phyloP scores from a whole-genome alignment of 2,113 vertebrate species.

The Lycocorax pyrrhopterus region DNA sequence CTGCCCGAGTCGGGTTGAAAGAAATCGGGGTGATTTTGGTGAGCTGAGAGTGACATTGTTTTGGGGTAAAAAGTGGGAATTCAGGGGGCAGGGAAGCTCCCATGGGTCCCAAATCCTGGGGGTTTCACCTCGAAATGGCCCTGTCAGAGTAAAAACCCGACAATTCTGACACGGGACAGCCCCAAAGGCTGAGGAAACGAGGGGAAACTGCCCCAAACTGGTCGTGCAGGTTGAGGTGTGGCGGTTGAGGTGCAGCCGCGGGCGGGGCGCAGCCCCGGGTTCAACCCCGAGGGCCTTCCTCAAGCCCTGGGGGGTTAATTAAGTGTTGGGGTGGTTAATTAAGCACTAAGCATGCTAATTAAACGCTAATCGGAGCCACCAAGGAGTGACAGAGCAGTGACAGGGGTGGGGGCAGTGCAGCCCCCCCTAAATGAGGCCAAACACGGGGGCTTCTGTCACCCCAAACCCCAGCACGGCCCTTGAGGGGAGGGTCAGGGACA shows the following conservation, averaged over 20 bases:
- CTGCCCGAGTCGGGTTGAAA: accelerated
- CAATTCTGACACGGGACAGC: accelerated
- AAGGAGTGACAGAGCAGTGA: not conserved
- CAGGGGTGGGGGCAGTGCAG: accelerated
- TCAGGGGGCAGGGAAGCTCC: accelerated
- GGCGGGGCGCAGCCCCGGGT: not conserved
- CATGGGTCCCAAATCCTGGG: accelerated
- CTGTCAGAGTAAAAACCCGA: accelerated
- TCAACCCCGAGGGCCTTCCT: not conserved
- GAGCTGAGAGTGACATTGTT: accelerated
- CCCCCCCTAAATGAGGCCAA: accelerated
- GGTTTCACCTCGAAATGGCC: not conserved
- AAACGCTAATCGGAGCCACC: not conserved
- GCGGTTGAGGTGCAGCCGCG: no score
- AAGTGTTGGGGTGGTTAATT: not conserved
- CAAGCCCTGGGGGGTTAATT: not conserved
- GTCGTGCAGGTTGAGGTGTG: not conserved
- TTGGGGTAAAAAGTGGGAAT: not conserved
- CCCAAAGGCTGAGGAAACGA: accelerated
- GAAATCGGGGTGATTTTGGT: accelerated
- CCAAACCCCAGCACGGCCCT: accelerated
- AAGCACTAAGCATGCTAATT: not conserved
- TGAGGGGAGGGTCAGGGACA: accelerated
- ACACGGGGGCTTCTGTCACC: not conserved
- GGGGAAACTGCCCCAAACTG: not conserved